Evolutionary conservation across 2,797 vertebrate genomes (phyloP), one percentile per base, ranked within the genome.

Genomic region (Notamacropus eugenii): DNA sequence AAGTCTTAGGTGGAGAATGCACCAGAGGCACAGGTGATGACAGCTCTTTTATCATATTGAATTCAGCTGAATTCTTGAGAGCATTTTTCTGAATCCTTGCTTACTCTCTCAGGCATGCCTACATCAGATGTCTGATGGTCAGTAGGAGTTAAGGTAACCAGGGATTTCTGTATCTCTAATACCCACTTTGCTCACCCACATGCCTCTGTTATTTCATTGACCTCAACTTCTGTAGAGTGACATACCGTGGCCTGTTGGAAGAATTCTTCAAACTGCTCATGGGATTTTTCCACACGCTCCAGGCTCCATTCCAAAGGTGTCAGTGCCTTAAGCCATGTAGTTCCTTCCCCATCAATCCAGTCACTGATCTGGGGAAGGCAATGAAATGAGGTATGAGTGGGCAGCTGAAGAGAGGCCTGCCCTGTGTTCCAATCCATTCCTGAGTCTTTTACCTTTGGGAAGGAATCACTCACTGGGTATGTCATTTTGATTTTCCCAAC

Each of bases 291-390:
- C 55, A 98, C 97, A n/a, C 87, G 95, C 58, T 98, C 90, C 13
- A 98, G 94, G 67, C 98, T 98, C 54, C 98, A 97, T 0, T 99
- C 98, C 82, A 96, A 95, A 0, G 98, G 58, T 16, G 97, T 98
- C 96, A 99, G 98, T 28, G 98, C 98, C 87, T 97, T 98, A 96
- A 99, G 98, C 94, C 95, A 97, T 0, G 92, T 97, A 0, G 98
- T 99, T 0, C 99, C 99, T 95, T 99, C 99, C 90, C 97, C 97
- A 0, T 98, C 99, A 98, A 99, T 99, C 99, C 99, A 99, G 62
- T 95, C 92, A 11, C 98, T 99, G 94, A 99, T 98, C 99, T 99
- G 98, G 54, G 93, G 92, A 58, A 95, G 55, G 0, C 54, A 50
- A 87, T 6, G 0, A 0, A 50, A 54, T 3, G 16, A n/a, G 31